phyloP scores from a whole-genome alignment of 2,888 invertebrate genomes.

The Heliconius aoede region DNA sequence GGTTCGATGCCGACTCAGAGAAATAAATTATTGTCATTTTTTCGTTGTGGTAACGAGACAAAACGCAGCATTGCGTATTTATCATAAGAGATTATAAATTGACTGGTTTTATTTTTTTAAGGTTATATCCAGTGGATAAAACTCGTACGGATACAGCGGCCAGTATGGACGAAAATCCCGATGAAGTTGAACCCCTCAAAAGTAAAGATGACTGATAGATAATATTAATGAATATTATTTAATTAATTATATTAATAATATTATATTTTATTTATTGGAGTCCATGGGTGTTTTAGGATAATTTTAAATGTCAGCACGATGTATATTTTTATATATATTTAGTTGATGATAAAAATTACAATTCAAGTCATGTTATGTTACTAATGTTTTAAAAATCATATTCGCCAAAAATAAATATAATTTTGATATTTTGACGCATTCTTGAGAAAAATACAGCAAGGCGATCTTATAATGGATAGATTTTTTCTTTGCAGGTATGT shows the following conservation, averaged over 20 bases:
- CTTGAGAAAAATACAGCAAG: not conserved
- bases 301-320: not conserved
- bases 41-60: not conserved
- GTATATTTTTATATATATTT: not conserved
- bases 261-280: not conserved
- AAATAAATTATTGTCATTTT: not conserved
- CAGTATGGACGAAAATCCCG: constrained; percentile 79
- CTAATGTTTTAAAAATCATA: too few relatives aligned
- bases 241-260: not conserved
- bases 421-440: too few relatives aligned
- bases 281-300: not conserved
- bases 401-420: too few relatives aligned
- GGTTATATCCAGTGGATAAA: constrained; percentile 97
- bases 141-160: constrained; percentile 89
- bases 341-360: not conserved
- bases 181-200: constrained; percentile 63
- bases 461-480: not conserved
- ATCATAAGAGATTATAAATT: too few relatives aligned
- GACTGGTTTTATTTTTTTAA: constrained; percentile 57
- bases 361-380: not conserved
- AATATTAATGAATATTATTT: not conserved
- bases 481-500: too few relatives aligned
- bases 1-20: not conserved
- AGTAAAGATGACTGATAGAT: constrained; percentile 63
- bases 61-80: not conserved